Conservation (phyloP, 2,888 invertebrate genomes). For the Gymnosoma rotundatum region DNA sequence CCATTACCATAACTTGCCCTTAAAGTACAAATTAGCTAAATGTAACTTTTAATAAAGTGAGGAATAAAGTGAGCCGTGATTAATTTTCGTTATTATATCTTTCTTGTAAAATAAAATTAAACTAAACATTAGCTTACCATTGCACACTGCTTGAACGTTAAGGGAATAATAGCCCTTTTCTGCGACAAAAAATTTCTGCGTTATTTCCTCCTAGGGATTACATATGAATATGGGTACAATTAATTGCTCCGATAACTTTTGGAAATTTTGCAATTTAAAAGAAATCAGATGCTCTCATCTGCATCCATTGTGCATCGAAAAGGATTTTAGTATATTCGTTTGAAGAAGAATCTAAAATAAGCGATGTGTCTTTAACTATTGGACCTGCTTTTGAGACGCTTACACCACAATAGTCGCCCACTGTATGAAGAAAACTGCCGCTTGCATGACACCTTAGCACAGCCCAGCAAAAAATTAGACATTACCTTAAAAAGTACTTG, state of each 20-base stretch:
- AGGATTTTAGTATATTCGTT: conserved; percentile 13
- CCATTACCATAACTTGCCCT: too few species aligned
- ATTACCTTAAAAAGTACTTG: too few species aligned
- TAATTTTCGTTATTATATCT: too few species aligned
- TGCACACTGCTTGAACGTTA: neutral
- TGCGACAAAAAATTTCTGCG: neutral
- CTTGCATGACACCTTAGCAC: too few species aligned
- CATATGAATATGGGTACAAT: neutral
- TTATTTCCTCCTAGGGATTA: neutral
- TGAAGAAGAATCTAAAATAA: too few species aligned
- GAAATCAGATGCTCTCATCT: neutral
- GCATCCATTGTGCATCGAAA: conserved; percentile 7
- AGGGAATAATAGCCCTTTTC: neutral
- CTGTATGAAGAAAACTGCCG: too few species aligned
- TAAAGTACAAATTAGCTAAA: too few species aligned
- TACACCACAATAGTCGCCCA: too few species aligned
- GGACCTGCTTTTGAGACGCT: too few species aligned
- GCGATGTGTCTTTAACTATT: too few species aligned
- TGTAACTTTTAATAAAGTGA: neutral
- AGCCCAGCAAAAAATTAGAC: too few species aligned
- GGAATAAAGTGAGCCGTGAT: too few species aligned
- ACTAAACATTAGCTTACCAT: neutral
- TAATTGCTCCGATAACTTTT: neutral
- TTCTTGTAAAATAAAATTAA: neutral
- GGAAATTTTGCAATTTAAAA: neutral